Evolutionary conservation across 1,140 invertebrate species (phyloP).

Genomic region (Drosophila equinoxialis): DNA sequence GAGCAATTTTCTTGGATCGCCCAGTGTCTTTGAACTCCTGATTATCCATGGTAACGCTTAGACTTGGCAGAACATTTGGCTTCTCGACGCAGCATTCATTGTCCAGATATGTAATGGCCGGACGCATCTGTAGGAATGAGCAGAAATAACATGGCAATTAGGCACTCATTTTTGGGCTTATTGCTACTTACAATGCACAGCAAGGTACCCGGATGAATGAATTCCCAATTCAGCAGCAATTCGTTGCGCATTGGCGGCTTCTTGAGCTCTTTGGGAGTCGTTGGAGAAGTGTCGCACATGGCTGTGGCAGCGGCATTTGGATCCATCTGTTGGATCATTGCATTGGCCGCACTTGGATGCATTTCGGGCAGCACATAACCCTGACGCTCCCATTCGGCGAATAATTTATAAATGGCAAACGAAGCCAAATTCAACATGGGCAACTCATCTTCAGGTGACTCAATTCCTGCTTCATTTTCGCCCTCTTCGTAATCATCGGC

Average conservation of each 20-base stretch:
- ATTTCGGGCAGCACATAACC: slow-evolving; percentile 86
- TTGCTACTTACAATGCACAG: slow-evolving; percentile 84
- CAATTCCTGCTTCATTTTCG: slow-evolving; percentile 6
- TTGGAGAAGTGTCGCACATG: not conserved
- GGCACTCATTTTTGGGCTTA: not conserved
- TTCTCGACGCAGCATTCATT: slow-evolving; percentile 85
- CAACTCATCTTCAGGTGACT: slow-evolving; percentile 84
- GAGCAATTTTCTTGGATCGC: slow-evolving; percentile 84
- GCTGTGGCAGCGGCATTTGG: slow-evolving; percentile 48
- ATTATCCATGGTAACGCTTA: slow-evolving; percentile 84
- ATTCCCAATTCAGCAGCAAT: slow-evolving; percentile 85
- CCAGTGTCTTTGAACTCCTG: slow-evolving; percentile 84
- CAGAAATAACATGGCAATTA: slow-evolving; percentile 65
- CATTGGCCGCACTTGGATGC: slow-evolving; percentile 48
- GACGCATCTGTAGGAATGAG: slow-evolving; percentile 84
- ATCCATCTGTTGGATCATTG: slow-evolving; percentile 50
- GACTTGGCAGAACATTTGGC: slow-evolving; percentile 85
- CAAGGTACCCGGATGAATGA: slow-evolving; percentile 89
- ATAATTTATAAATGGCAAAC: slow-evolving; percentile 90
- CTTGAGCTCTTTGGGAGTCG: slow-evolving; percentile 69
- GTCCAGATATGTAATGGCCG: slow-evolving; percentile 86
- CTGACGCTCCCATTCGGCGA: slow-evolving; percentile 89
- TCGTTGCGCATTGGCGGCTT: slow-evolving; percentile 83
- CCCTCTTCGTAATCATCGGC: slow-evolving; percentile 12
- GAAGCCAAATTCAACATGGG: slow-evolving; percentile 90